phyloP scores from a whole-genome alignment of 2,888 invertebrate species.

The Drosophila greeni region DNA sequence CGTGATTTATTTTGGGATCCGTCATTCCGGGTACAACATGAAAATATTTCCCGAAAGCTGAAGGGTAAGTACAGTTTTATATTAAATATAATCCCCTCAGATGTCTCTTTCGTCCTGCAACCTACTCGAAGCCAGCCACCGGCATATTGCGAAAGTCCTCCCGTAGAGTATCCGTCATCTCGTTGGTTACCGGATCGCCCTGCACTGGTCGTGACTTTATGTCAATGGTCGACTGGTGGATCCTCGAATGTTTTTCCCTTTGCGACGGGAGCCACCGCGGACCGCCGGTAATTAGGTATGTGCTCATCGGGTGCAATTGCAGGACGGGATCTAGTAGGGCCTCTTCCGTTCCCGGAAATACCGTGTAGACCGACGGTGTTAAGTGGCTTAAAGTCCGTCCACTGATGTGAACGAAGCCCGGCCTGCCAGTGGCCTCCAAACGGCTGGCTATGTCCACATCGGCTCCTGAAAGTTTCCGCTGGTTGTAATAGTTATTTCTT shows the following conservation, averaged over 20 bases:
- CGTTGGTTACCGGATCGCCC: background rate
- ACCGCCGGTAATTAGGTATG: conserved; percentile 84
- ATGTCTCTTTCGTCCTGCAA: background rate
- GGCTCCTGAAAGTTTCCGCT: conserved; percentile 71
- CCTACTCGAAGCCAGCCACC: conserved; percentile 86
- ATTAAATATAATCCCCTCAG: background rate
- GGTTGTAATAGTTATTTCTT: background rate
- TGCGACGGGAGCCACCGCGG: too few species aligned
- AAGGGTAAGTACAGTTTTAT: too few species aligned
- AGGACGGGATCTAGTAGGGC: conserved; percentile 82
- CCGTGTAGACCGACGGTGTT: conserved; percentile 81
- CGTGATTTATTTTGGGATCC: conserved; percentile 80
- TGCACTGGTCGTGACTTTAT: conserved; percentile 61
- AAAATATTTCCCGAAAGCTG: background rate
- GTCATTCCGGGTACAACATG: background rate
- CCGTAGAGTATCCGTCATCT: conserved; percentile 84
- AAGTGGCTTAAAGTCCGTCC: conserved; percentile 83
- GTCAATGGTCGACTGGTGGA: conserved; percentile 58
- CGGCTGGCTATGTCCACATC: conserved; percentile 96
- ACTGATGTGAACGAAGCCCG: conserved; percentile 93
- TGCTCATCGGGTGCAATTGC: conserved; percentile 85
- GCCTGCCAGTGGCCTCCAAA: conserved; percentile 93
- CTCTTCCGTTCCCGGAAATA: conserved; percentile 80
- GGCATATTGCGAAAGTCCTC: conserved; percentile 89
- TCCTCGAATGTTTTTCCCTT: background rate